Evolutionary conservation across 2,113 vertebrate genomes (phyloP).

Genomic region (Hippocampus mohnikei): DNA sequence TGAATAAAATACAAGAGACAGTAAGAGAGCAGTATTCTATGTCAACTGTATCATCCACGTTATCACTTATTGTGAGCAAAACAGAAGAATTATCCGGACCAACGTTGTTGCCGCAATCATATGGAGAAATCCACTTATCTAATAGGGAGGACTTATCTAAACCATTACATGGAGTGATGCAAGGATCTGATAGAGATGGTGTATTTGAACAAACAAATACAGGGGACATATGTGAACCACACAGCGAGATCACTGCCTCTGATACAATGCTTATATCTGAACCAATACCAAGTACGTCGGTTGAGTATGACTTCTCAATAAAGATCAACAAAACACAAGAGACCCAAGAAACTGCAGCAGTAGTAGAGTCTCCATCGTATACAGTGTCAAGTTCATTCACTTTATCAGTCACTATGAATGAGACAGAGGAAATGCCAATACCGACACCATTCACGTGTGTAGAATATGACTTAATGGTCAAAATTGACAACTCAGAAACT

Average conservation of each 20-base stretch:
- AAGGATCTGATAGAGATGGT: background rate
- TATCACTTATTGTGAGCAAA: constrained; percentile 6
- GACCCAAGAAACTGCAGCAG: constrained; percentile 1
- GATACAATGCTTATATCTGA: background rate
- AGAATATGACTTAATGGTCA: constrained; percentile 3
- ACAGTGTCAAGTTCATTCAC: constrained; percentile 1
- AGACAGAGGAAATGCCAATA: background rate
- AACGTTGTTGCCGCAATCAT: background rate
- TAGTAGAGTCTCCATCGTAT: background rate
- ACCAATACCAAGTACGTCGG: background rate
- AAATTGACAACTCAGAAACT: constrained; percentile 1
- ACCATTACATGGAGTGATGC: background rate
- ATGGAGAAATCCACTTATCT: background rate
- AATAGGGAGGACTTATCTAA: background rate
- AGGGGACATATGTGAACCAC: background rate
- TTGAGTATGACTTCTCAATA: constrained; percentile 3
- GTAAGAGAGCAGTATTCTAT: background rate
- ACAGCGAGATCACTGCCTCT: background rate
- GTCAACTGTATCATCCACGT: background rate
- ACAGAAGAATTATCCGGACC: constrained; percentile 1
- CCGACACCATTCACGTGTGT: background rate
- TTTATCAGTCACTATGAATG: constrained; percentile 4
- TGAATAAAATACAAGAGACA: constrained; percentile 5
- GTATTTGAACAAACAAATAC: background rate
- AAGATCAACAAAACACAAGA: background rate